Percentiles rank a stretch among this genome's conserved stretches.
These are phyloP conservation scores for Strix occidentalis DNA, from an alignment of 2,797 vertebrate species.

Conservation along the genomic window DNA sequence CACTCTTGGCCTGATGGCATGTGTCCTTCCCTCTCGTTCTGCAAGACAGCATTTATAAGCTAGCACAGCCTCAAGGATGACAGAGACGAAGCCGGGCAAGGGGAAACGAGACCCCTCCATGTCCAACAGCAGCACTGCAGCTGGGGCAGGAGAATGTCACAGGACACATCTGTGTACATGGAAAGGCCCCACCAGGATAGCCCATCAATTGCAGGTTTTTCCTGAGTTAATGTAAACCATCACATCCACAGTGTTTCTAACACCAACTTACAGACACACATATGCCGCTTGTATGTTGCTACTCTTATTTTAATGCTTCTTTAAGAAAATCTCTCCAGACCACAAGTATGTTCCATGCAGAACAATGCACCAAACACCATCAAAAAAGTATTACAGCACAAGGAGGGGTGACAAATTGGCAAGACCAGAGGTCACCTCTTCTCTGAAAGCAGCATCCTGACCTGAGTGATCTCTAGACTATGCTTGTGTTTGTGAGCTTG, in stretches of 20 bases:
- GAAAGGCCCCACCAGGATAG: background rate
- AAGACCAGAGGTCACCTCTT: background rate
- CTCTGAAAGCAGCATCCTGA: background rate
- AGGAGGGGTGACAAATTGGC: background rate
- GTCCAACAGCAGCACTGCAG: fast-evolving
- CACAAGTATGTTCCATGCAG: background rate
- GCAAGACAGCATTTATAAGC: background rate
- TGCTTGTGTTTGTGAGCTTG: background rate
- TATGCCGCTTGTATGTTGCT: background rate
- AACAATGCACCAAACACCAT: background rate
- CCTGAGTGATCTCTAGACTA: background rate
- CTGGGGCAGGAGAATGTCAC: background rate
- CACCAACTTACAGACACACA: background rate
- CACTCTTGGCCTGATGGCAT: background rate
- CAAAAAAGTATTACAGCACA: background rate
- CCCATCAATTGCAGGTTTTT: background rate
- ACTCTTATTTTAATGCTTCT: background rate
- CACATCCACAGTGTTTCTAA: background rate
- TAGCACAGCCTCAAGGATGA: background rate
- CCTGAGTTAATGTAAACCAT: background rate
- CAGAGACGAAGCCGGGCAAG: background rate
- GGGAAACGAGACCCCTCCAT: fast-evolving
- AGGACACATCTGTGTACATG: fast-evolving
- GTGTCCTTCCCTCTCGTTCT: background rate
- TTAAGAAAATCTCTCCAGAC: background rate